Percentiles rank a stretch among this genome's conserved stretches.
Evolutionary conservation across 2,113 vertebrate species (phyloP).

Genomic region (Mustela lutreola): DNA sequence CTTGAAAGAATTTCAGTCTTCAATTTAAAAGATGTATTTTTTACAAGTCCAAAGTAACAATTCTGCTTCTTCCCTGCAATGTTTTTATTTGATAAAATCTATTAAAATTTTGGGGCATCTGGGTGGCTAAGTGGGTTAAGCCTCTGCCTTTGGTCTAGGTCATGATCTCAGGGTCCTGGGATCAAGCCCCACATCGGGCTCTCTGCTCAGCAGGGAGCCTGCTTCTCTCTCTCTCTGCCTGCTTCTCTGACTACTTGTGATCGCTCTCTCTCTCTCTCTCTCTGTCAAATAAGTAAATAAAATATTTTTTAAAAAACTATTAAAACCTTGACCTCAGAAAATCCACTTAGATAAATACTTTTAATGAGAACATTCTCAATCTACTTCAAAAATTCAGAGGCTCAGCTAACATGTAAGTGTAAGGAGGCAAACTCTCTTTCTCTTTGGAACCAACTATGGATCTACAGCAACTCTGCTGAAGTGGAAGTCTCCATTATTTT

Average conservation of each 20-base stretch:
- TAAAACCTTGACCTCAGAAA: conserved; percentile 30
- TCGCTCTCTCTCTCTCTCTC: too few species aligned
- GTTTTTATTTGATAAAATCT: not conserved
- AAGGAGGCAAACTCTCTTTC: not conserved
- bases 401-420: not conserved
- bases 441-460: not conserved
- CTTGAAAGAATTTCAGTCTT: conserved; percentile 2
- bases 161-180: too few species aligned
- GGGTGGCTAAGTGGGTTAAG: too few species aligned
- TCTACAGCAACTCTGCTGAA: not conserved
- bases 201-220: too few species aligned
- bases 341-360: not conserved
- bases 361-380: not conserved
- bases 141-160: too few species aligned
- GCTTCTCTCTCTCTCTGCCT: too few species aligned
- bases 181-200: too few species aligned
- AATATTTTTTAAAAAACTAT: not conserved
- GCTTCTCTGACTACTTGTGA: too few species aligned
- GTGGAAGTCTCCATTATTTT: not conserved
- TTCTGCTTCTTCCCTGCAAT: not conserved
- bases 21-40: not conserved
- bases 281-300: too few species aligned
- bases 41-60: not conserved
- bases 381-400: not conserved
- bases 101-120: not conserved